Base-by-base conservation (phyloP, 2,113 vertebrate genomes). In the Peromyscus maniculatus region DNA sequence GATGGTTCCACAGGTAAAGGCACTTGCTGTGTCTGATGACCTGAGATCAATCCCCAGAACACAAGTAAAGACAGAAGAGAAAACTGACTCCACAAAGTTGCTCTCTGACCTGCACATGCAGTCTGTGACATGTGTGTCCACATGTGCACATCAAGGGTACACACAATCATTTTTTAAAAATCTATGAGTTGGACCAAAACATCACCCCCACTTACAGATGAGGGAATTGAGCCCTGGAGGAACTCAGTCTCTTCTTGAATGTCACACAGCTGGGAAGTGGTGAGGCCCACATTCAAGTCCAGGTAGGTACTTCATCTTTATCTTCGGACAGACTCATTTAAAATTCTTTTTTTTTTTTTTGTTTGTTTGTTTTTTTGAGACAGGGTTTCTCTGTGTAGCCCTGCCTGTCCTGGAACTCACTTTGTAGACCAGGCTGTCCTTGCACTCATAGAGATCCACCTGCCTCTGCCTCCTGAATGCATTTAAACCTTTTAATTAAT, bases 271-370 rank as follows among this genome's bases (percentile, higher is more conserved):
- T 71, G 52, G 71, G n/a, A 49, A 90, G 28, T 80, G 49, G 7
- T 16, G 13, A 77, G 21, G 1, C 89, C 74, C 78, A n/a, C 59
- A n/a, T 89, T 95, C 26, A 95, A 72, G 33, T 12, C 12, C 26
- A 91, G 22, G n/a, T 33, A 82, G 49, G 49, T 57, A 39, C 71
- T 89, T 91, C 74, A 62, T 55, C 13, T 62, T 97, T 95, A 82
- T 57, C 80, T 96, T 64, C 87, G n/a, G 79, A 92, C 80, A 82
- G 67, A 72, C 22, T 82, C 46, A 71, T 36, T 92, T 94, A 69
- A 31, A 69, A 69, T 69, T 33, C 11, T 31, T 33, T 67, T 5
- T 69, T 69, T 69, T 1, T 69, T 69, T 69, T 13, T 17, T 36
- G 17, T 6, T 69, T 64, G 24, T 24, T 22, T 64, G 7, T 24